Evolutionary conservation across 1,140 invertebrate genomes (phyloP).

Genomic region (Drosophila kurseongensis): DNA sequence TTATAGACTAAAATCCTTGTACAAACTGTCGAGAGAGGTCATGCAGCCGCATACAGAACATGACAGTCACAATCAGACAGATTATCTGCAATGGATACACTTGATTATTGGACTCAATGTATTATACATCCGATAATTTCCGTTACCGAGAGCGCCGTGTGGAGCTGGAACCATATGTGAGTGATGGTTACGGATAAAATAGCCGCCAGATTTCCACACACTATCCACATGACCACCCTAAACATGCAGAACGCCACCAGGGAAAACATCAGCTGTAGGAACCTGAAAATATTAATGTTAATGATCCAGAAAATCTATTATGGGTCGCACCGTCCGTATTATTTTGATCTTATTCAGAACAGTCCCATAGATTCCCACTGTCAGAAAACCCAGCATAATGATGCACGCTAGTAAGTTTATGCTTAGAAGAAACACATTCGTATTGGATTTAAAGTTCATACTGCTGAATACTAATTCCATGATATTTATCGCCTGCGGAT

Average conservation of each 20-base stretch:
- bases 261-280: constrained; percentile 22
- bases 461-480: background rate
- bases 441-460: too few species aligned
- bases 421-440: background rate
- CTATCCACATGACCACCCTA: constrained; percentile 23
- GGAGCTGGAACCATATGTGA: background rate
- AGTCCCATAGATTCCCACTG: background rate
- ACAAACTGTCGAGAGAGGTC: background rate
- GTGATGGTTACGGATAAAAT: background rate
- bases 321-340: background rate
- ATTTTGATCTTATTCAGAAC: background rate
- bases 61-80: background rate
- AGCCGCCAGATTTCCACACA: background rate
- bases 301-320: too few species aligned
- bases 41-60: constrained; percentile 1
- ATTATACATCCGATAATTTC: too few species aligned
- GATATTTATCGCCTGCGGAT: background rate
- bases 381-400: background rate
- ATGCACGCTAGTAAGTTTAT: background rate
- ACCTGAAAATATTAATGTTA: background rate
- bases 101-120: background rate
- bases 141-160: background rate
- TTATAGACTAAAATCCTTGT: background rate
- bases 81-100: background rate
- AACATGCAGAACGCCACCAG: constrained; percentile 13